Conservation (phyloP, 2,888 invertebrate genomes). For the Cordilura impudica region DNA sequence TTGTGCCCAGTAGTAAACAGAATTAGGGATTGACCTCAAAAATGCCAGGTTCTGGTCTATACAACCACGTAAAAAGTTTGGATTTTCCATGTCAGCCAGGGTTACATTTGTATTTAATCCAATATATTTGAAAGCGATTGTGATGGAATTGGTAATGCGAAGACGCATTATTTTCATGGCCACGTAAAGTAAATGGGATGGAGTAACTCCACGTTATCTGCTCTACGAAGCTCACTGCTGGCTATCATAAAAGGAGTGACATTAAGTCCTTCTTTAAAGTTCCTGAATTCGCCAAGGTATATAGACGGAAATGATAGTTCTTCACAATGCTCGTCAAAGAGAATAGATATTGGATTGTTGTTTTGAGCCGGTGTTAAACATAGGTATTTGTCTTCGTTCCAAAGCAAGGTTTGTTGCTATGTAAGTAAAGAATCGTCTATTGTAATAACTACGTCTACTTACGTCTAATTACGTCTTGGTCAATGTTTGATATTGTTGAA, state of each 20-base stretch:
- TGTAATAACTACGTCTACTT: neutral
- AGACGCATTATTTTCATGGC: conserved; percentile 73
- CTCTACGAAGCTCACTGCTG: too few relatives aligned
- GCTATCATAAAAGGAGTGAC: conserved; percentile 57
- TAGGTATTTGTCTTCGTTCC: neutral
- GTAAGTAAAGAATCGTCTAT: neutral
- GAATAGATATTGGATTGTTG: neutral
- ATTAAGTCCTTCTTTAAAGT: conserved; percentile 59
- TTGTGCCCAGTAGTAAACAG: conserved; percentile 71
- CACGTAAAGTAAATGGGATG: conserved; percentile 68
- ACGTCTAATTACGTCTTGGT: neutral
- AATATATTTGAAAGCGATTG: conserved; percentile 67
- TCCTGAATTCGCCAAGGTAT: conserved; percentile 67
- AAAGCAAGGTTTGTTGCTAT: neutral
- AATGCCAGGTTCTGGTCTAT: conserved; percentile 66
- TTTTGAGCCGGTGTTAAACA: neutral
- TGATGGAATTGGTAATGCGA: conserved; percentile 64
- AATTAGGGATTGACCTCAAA: conserved; percentile 66
- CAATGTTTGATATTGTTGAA: conserved; percentile 62
- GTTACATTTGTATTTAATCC: conserved; percentile 68
- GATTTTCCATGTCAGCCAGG: conserved; percentile 67
- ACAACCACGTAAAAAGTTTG: conserved; percentile 62
- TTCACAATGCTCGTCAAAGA: conserved; percentile 4
- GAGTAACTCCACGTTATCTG: too few relatives aligned
- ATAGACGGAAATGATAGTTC: conserved; percentile 16